Evolutionary conservation across 2,888 invertebrate genomes (phyloP), one percentile per base, ranked within the genome.

Genomic region (Oxycera nigricornis): DNA sequence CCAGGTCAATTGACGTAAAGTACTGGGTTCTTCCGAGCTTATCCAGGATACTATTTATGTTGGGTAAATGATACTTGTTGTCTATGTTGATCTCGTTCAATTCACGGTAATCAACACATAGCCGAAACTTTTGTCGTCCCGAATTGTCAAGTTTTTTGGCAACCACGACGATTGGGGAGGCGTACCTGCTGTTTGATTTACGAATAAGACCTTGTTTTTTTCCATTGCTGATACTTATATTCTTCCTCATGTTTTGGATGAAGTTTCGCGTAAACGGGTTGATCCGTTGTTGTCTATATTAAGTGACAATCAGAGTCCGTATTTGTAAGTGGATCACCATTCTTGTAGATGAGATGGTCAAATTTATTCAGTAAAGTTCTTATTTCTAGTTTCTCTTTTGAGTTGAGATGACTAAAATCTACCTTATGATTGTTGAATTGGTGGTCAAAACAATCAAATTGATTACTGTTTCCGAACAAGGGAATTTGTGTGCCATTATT

Each of bases 181-280:
- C 55, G 28, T 77, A 76, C 17, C 59, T 11, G 20, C 74, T 73
- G n/a, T 73, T 74, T 30, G 31, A 70, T 50, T 75, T 73, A 31
- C 65, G 61, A 24, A 74, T 73, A 30, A 75, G 70, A 7, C 74
- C 72, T 50, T 75, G 75, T 0, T 26, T 17, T 57, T n/a, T 73
- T 52, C 68, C 74, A 74, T 62, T 74, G 73, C 24, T 39, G 3
- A n/a, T 73, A 59, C 52, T 74, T 30, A 1, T 52, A 55, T 62
- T 75, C 72, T n/a, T 61, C 68, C 57, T 76, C 73, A 31, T 76
- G 73, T 11, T 75, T n/a, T n/a, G n/a, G n/a, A n/a, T n/a, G n/a
- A n/a, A n/a, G n/a, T n/a, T n/a, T n/a, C n/a, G n/a, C n/a, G n/a
- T n/a, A n/a, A n/a, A n/a, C n/a, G n/a, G n/a, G n/a, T n/a, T n/a